A percentile compares a stretch with the other conserved stretches of the same genome.
Conservation (phyloP, 2,113 vertebrate genomes). For the Epinephelus lanceolatus region DNA sequence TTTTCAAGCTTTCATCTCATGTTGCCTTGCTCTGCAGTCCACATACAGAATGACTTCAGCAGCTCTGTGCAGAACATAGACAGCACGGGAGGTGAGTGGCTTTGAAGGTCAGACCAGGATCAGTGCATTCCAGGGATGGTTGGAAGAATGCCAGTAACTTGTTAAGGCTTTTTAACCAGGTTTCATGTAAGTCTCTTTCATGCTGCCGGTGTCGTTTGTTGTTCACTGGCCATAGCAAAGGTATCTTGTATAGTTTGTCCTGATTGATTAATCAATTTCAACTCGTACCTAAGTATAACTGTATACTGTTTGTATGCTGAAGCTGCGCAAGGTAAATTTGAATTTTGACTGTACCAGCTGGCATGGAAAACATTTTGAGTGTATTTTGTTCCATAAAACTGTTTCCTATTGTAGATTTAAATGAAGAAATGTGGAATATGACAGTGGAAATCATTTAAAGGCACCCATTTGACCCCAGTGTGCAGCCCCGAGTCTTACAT, state of each 20-base stretch:
- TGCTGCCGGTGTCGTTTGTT: not conserved
- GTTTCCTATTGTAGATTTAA: not conserved
- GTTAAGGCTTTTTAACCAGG: not conserved
- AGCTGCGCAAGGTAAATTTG: no score
- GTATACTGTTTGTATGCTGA: no score
- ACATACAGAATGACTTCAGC: not conserved
- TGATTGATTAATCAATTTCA: not conserved
- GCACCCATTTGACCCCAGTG: not conserved
- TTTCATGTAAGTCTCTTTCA: not conserved
- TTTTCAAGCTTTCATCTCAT: not conserved
- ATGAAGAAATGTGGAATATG: not conserved
- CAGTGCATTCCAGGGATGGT: slow-evolving; percentile 48
- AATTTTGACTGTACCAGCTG: no score
- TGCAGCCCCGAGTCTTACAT: slow-evolving; percentile 50
- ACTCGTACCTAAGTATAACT: no score
- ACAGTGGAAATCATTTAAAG: not conserved
- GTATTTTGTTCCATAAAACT: not conserved
- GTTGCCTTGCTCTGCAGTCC: not conserved
- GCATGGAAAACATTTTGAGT: not conserved
- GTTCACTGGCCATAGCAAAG: not conserved
- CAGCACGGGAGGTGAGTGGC: slow-evolving; percentile 8
- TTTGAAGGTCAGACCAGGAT: slow-evolving; percentile 35
- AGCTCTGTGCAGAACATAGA: not conserved
- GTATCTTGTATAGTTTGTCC: not conserved
- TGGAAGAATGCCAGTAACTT: slow-evolving; percentile 19